A percentile compares a stretch with the other conserved stretches of the same genome.
phyloP scores from a whole-genome alignment of 2,113 vertebrate species.

The Notechis scutatus region DNA sequence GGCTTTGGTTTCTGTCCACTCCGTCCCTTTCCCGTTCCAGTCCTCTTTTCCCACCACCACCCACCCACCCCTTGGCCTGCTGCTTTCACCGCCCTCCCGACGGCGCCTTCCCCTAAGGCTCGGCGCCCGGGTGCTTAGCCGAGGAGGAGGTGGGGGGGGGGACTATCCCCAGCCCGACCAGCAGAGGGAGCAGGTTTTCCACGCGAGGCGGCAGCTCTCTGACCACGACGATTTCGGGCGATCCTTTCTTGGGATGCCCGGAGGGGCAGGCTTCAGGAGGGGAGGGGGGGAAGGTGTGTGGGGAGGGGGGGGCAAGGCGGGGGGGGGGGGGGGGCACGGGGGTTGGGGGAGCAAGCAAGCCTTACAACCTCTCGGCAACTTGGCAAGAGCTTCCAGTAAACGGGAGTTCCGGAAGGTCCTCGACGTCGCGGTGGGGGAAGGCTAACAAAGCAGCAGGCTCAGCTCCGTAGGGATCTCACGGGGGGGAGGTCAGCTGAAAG shows the following conservation, averaged over 20 bases:
- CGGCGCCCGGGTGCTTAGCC: background rate
- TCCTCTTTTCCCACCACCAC: background rate
- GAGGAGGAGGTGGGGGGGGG: no score
- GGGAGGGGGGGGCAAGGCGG: background rate
- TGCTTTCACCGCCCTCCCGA: background rate
- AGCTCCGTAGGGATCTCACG: background rate
- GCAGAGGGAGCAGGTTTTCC: background rate
- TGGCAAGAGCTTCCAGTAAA: background rate
- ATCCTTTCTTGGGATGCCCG: background rate
- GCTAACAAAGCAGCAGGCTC: background rate
- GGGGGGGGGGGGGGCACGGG: background rate
- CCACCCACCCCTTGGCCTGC: background rate
- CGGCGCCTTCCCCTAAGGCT: background rate
- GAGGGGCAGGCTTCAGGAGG: background rate
- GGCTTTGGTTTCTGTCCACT: background rate
- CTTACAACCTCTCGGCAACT: background rate
- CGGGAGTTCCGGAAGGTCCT: no score
- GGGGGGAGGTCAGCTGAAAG: background rate
- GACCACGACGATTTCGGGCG: background rate
- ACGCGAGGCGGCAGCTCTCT: background rate
- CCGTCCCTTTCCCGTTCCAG: background rate
- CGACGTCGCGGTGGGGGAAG: no score
- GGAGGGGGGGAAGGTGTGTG: background rate
- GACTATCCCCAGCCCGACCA: background rate
- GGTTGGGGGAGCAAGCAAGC: background rate